Evolutionary conservation across 1,140 invertebrate species (phyloP).

Genomic region (Zaprionus camerounensis): DNA sequence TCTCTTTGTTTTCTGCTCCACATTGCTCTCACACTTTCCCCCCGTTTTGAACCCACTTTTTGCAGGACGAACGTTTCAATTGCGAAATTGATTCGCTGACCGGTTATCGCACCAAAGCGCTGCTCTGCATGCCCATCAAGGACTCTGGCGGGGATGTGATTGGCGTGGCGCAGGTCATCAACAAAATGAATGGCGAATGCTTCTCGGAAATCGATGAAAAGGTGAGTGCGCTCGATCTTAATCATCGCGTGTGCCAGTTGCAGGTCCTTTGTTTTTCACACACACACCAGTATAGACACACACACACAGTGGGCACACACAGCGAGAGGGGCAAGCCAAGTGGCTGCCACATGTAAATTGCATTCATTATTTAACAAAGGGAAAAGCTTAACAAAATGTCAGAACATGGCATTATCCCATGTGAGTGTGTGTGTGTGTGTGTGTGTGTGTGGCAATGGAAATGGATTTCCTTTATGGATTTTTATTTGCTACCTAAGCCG

Average conservation of each 20-base stretch:
- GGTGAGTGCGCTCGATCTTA: conserved; percentile 65
- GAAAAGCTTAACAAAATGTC: conserved; percentile 61
- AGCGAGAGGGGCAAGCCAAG: neutral
- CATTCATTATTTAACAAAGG: conserved; percentile 74
- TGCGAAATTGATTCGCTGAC: conserved; percentile 96
- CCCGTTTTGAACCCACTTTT: neutral
- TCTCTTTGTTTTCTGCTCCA: neutral
- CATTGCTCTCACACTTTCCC: neutral
- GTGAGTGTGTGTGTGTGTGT: conserved; percentile 6
- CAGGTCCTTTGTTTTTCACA: conserved; percentile 19
- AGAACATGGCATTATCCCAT: conserved; percentile 54
- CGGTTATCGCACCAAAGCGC: conserved; percentile 95
- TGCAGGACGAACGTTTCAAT: conserved; percentile 95
- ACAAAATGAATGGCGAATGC: conserved; percentile 92
- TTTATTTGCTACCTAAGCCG: conserved; percentile 17
- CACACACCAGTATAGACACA: neutral
- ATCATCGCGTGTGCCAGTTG: conserved; percentile 19
- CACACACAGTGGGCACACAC: neutral
- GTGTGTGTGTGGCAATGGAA: conserved; percentile 21
- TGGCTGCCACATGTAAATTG: conserved; percentile 50
- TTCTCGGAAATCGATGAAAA: conserved; percentile 95
- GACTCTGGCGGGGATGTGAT: conserved; percentile 97
- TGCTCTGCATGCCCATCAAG: conserved; percentile 98
- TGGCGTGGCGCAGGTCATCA: conserved; percentile 98
- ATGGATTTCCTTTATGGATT: conserved; percentile 22